Evolutionary conservation across 2,113 vertebrate genomes (phyloP), one percentile per base, ranked within the genome.

Genomic region (Lichenostomus cassidix): DNA sequence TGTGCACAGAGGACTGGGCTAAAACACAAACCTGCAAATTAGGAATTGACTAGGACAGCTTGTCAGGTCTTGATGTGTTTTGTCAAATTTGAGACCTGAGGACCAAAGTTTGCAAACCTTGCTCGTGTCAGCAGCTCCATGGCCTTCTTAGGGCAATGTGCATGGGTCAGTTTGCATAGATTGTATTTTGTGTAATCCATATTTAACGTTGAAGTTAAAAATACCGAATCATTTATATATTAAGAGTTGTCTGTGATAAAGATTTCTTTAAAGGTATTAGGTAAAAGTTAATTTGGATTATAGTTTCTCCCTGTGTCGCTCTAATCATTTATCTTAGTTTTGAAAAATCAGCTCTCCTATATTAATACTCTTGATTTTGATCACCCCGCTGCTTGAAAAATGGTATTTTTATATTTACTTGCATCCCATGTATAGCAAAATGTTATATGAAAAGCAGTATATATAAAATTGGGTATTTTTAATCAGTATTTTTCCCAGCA

Each of bases 341-440:
- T 81, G 73, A 92, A 83, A 90, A 95, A 87, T 71, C 58, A 81
- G 59, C 33, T 27, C 68, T 95, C 17, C 44, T 92, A 5, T 78
- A 47, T 76, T 68, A 75, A 80, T 83, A 19, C 12, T 77, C 29
- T 89, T 81, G 9, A 63, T 89, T 96, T 83, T 59, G n/a, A 82
- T 76, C 62, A 78, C 87, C 75, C 79, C 96, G 93, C 96, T 96
- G 95, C 94, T 95, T 82, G 90, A 69, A 74, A 90, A 94, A 79
- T 93, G 71, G 94, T 97, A 97, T 98, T 98, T 98, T 98, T 98
- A 63, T 98, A 98, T 96, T 94, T 89, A 80, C 91, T 83, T 82
- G 87, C 84, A 81, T 86, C 83, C 85, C 85, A 35, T 95, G 89
- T 95, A 92, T 83, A 95, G 88, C 95, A 82, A 89, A 95, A 65